Base-by-base conservation (phyloP, 2,113 vertebrate genomes). In the Eretmochelys imbricata region DNA sequence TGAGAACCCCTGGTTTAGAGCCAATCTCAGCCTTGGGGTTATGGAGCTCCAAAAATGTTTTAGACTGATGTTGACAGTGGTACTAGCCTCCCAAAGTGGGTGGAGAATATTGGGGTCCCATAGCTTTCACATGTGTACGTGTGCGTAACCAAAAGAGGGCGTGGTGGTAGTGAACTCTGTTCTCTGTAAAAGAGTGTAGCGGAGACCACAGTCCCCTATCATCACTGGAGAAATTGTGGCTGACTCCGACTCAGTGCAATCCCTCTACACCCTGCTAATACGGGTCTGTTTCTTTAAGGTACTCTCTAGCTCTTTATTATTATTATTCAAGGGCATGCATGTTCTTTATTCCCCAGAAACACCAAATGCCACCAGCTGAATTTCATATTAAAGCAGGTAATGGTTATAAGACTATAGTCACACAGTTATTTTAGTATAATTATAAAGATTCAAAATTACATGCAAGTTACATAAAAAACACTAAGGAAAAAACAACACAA, bases 351-450 rank as follows among this genome's bases (percentile, higher is more conserved):
- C 96, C 87, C 89, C 93, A 94, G 48, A 95, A 86, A 87, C 72
- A 12, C 87, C 57, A 96, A 96, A 93, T 85, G 57, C 53, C 94
- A 88, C 95, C 90, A 87, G 86, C 92, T 97, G 90, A 96, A 85
- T 86, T 17, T 46, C 89, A 12, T 62, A 89, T 90, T 46, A 84
- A 91, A 80, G 53, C 57, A 95, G 79, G 13, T 86, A 31, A 11
- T 59, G 53, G 42, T 79, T 79, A 51, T 59, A 94, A 92, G 53
- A 79, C 55, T 89, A 62, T 10, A 88, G 79, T 84, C 94, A 91
- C 55, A 65, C 54, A 80, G 55, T 57, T 91, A 81, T 85, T 95
- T 93, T 80, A 91, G 93, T 54, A 91, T 29, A 55, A 48, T 62
- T 92, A 94, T 48, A 84, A 51, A 81, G 31, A 89, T 82, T 94